Evolutionary conservation across 2,888 invertebrate genomes (phyloP), one percentile per base, ranked within the genome.

Genomic region (Calameuta pallipes): DNA sequence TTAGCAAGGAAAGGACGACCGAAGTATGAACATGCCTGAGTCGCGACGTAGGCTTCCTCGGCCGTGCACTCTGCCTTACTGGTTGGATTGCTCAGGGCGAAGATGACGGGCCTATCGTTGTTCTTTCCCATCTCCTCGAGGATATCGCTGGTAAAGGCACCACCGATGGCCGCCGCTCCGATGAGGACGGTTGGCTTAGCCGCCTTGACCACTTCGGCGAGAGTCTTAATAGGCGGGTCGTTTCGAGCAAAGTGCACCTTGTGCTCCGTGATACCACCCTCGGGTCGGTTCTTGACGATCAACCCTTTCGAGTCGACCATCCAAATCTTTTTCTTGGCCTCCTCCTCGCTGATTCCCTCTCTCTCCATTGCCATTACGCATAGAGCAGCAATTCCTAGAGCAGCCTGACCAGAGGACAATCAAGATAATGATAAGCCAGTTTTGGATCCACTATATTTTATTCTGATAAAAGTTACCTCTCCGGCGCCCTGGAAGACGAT

Each of bases 1-100:
- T 36, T 36, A 36, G 33, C 0, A 4, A 33, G 30, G 30, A 69
- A 23, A 9, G 34, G 36, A 73, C 77, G 76, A 78, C 77, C 80
- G 56, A 74, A 34, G 69, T 78, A 37, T 31, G 11, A 31, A 89
- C 93, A 92, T 89, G 97, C 98, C 82, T 97, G 94, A 0, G 99
- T 98, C 88, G 95, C 92, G 70, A 92, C 94, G 92, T 99, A 99
- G 4, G 99, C 99, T 87, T 98, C 94, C 91, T 98, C 97, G n/a
- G 99, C 99, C n/a, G 99, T 99, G 91, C 99, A 99, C 92, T 99
- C 99, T 0, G 99, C 98, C 93, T 98, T 98, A 92, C 95, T 95
- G 77, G 99, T 99, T 77, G 99, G 99, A 93, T 99, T 99, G 90
- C 99, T 99, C 74, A 99, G 94, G 15, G 99, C 99, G 92, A 99